Evolutionary conservation across 2,113 vertebrate genomes (phyloP), one percentile per base, ranked within the genome.

Genomic region (Hiodon tergisus): DNA sequence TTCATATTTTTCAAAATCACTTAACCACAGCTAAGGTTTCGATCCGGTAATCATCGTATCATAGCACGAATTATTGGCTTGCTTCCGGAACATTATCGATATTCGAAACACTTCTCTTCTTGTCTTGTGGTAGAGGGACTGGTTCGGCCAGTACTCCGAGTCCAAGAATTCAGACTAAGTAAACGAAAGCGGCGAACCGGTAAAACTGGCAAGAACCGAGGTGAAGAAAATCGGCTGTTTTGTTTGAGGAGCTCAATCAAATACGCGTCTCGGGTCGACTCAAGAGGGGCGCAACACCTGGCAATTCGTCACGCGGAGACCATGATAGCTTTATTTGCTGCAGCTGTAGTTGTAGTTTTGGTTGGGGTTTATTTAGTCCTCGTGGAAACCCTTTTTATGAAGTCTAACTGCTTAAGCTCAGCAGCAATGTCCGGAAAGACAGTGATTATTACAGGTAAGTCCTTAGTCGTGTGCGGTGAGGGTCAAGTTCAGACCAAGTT

Each of bases 391-490:
- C 16, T 73, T 48, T 73, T 73, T 6, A 62, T 16, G n/a, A 73
- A 50, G 71, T 52, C 71, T 1, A 60, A 17, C 5, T 73, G 71
- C 10, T 6, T 17, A 3, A 65, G 71, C 14, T 10, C 8, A 2
- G 17, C 71, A 3, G n/a, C 58, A 48, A 53, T 73, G 48, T 6
- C 47, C 13, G 74, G 74, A 3, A 69, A 60, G 11, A 69, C 74
- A 3, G 74, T 46, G 14, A 69, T 75, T 58, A 61, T 75, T n/a
- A 69, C 74, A n/a, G 74, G 74, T 75, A 67, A 14, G n/a, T 46
- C 8, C 17, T 7, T 4, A 11, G 31, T 31, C 31, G 31, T 31
- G 31, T 31, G 31, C 31, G 31, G 31, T 31, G 31, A 31, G 13
- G 2, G 31, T 63, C 6, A 17, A 4, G 6, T 62, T 65, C 16